A percentile compares a stretch with the other conserved stretches of the same genome.
Conservation (phyloP, 2,888 invertebrate species). For the Protonemura montana region DNA sequence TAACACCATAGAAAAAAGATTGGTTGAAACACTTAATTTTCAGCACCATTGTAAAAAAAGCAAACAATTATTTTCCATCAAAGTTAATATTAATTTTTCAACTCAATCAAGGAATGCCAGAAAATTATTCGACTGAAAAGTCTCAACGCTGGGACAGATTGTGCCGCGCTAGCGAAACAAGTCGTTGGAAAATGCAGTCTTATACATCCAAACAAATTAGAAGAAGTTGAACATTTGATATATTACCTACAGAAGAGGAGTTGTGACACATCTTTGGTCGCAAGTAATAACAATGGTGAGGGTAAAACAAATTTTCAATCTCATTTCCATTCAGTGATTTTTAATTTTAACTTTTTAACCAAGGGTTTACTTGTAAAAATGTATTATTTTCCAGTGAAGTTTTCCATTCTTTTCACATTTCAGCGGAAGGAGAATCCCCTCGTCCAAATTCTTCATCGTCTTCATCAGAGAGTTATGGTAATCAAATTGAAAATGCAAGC, state of each 20-base stretch:
- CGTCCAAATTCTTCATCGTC: conserved; percentile 46
- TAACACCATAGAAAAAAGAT: not conserved
- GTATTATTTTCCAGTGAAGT: not conserved
- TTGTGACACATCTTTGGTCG: conserved; percentile 56
- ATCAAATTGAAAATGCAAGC: conserved; percentile 68
- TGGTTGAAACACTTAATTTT: not conserved
- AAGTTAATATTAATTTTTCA: conserved; percentile 36
- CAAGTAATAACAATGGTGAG: conserved; percentile 18
- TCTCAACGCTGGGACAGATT: conserved; percentile 80
- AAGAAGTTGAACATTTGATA: conserved; percentile 87
- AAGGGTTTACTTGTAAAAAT: not conserved
- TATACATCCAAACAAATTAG: conserved; percentile 80
- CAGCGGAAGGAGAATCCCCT: conserved; percentile 37
- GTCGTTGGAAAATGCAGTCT: conserved; percentile 86
- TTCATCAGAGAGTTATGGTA: conserved; percentile 45
- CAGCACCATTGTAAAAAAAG: not conserved
- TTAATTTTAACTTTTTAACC: not conserved
- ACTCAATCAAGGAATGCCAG: conserved; percentile 69
- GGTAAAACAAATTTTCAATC: not conserved
- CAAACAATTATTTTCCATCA: conserved; percentile 34
- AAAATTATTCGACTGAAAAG: conserved; percentile 85
- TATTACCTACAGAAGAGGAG: conserved; percentile 85
- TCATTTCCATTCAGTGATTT: too few species aligned
- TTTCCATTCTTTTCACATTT: not conserved
- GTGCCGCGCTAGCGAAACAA: conserved; percentile 79